Evolutionary conservation across 2,797 vertebrate genomes (phyloP), one percentile per base, ranked within the genome.

Genomic region (Pterois miles): DNA sequence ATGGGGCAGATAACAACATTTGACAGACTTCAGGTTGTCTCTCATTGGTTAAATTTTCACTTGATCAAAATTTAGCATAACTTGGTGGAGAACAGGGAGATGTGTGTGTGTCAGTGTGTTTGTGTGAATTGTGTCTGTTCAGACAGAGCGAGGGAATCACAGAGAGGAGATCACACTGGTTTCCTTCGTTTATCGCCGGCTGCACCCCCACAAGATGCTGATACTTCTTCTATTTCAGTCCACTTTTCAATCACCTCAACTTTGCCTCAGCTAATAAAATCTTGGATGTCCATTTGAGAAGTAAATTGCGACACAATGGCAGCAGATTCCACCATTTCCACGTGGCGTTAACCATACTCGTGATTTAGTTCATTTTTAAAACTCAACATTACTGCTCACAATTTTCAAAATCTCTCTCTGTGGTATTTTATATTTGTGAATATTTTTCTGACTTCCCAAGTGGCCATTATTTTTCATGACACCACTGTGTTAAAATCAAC

Each of bases 121-220:
- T 58, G 57, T 43, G 50, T 27, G 27, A 29, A 57, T 33, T 57
- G 53, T 68, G 54, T 77, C 33, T 71, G 38, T 74, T 33, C 4
- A 31, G 25, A 63, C 57, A 31, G 60, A 74, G 73, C 22, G 14
- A 72, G 73, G 80, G 85, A n/a, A 40, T 88, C 81, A 88, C 87
- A 91, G 88, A 92, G 93, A 93, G 93, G 90, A 93, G 91, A 87
- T 76, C 76, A 86, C 71, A 91, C 56, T 83, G 91, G 88, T 92
- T 94, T 91, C 91, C 89, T 73, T 86, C 59, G 72, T 71, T 72
- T 40, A 73, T 36, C 65, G 70, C 27, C 65, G 22, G 2, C 50
- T 43, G 22, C 58, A 58, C 18, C 53, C 64, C 63, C 27, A 64
- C 4, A 10, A 69, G 6, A 50, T 40, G 12, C 7, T 14, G 9